Percentiles rank a stretch among this genome's conserved stretches.
These are phyloP conservation scores for Haliaeetus leucogaster DNA, from an alignment of 2,113 vertebrate species.

Conservation along the genomic window DNA sequence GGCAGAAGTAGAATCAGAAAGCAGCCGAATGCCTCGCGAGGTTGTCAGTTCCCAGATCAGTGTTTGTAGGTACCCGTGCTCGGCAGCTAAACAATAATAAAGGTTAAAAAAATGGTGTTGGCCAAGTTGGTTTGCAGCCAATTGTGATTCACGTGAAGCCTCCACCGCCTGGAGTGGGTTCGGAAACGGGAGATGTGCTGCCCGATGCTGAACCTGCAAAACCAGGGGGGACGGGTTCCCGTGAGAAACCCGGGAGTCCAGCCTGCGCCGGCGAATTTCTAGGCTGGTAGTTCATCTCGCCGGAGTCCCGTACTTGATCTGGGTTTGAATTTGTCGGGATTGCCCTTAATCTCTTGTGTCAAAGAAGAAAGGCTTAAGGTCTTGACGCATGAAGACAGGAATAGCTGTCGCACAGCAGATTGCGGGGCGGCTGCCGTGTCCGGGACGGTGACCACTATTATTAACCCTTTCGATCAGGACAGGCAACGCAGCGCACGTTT, in stretches of 20 bases:
- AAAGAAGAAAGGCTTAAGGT: not conserved
- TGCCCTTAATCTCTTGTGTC: not conserved
- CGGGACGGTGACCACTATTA: not conserved
- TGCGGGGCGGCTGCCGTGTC: fast-evolving
- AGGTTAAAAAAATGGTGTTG: not conserved
- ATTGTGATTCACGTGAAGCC: not conserved
- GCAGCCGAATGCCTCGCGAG: fast-evolving
- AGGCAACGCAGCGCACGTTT: not conserved
- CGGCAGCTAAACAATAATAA: not conserved
- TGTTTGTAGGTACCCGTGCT: not conserved
- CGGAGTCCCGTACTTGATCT: not conserved
- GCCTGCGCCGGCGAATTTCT: not conserved
- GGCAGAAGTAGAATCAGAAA: not conserved
- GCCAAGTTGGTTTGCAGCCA: not conserved
- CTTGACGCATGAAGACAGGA: not conserved
- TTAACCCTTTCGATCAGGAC: not conserved
- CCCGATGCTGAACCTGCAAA: not conserved
- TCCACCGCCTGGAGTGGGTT: not conserved
- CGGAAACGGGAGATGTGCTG: not conserved
- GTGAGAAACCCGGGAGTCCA: not conserved
- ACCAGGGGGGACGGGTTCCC: not conserved
- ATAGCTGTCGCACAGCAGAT: not conserved
- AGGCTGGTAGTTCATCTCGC: not conserved
- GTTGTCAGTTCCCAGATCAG: not conserved
- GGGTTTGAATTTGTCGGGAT: not conserved